These are phyloP conservation scores for Pristionchus exspectatus DNA, from an alignment of 2,888 invertebrate genomes.

Conservation along the genomic window DNA sequence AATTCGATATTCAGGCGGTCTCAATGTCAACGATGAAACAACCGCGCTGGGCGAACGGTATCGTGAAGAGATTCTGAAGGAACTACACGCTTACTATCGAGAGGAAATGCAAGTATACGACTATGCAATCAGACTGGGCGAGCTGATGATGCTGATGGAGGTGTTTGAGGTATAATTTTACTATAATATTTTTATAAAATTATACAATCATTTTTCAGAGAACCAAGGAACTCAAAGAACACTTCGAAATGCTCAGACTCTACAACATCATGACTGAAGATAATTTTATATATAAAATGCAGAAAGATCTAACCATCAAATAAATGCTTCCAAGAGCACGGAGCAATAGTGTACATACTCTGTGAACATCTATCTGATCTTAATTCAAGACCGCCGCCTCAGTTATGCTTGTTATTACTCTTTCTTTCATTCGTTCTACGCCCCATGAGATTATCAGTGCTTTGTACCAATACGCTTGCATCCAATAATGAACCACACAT, in stretches of 20 bases:
- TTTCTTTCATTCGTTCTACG: not conserved
- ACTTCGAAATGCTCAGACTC: slow-evolving; percentile 2
- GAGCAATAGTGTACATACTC: not conserved
- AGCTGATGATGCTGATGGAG: slow-evolving; percentile 7
- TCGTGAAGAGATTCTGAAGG: slow-evolving; percentile 1
- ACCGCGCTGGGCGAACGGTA: not conserved
- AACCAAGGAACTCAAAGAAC: slow-evolving; percentile 10
- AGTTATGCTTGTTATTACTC: not conserved
- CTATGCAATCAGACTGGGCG: not conserved
- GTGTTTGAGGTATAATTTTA: not conserved
- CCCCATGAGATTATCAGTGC: not conserved
- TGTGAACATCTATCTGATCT: not conserved
- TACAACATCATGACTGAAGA: not conserved
- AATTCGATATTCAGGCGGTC: not conserved
- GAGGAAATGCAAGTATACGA: not conserved
- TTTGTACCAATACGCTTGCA: not conserved
- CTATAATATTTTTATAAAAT: not conserved
- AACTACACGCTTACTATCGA: not conserved
- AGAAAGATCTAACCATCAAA: not conserved
- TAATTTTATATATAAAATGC: not conserved
- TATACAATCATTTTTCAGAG: not conserved
- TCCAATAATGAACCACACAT: not conserved
- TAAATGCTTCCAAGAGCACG: not conserved
- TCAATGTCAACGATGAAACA: not conserved
- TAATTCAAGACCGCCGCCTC: not conserved